A percentile compares a stretch with the other conserved stretches of the same genome.
Conservation (phyloP, 2,113 vertebrate genomes). For the Thinocorus orbignyianus region DNA sequence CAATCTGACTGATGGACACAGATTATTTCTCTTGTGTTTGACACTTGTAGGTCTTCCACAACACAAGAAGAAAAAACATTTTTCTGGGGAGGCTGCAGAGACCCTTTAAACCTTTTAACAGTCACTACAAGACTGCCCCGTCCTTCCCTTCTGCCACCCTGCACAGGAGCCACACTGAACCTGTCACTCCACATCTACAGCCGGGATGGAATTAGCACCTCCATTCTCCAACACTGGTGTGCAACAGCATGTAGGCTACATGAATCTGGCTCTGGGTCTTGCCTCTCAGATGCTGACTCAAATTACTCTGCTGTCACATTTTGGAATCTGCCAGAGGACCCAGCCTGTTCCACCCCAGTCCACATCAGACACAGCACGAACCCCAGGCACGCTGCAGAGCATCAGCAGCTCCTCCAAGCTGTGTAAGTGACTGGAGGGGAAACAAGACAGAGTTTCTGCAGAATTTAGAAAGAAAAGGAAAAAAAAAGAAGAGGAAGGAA, state of each 20-base stretch:
- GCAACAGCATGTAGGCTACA: not conserved
- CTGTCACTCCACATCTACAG: not conserved
- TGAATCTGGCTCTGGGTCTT: not conserved
- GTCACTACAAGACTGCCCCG: not conserved
- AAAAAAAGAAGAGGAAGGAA: not conserved
- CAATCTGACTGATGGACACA: not conserved
- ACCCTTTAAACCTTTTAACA: not conserved
- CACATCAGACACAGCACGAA: accelerated
- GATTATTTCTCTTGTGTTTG: not conserved
- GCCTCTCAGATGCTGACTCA: not conserved
- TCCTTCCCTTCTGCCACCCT: not conserved
- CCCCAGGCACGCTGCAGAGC: not conserved
- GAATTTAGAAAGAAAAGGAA: not conserved
- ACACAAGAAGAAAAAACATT: not conserved
- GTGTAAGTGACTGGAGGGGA: not conserved
- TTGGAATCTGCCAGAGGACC: not conserved
- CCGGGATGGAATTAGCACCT: not conserved
- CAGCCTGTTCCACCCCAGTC: not conserved
- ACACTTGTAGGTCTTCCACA: not conserved
- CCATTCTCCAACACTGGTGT: not conserved
- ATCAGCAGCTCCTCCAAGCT: not conserved
- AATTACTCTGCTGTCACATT: not conserved
- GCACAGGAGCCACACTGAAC: not conserved
- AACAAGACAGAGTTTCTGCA: not conserved
- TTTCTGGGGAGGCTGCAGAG: not conserved